Base-by-base conservation (phyloP, 1,140 invertebrate genomes). In the Penaeus chinensis region DNA sequence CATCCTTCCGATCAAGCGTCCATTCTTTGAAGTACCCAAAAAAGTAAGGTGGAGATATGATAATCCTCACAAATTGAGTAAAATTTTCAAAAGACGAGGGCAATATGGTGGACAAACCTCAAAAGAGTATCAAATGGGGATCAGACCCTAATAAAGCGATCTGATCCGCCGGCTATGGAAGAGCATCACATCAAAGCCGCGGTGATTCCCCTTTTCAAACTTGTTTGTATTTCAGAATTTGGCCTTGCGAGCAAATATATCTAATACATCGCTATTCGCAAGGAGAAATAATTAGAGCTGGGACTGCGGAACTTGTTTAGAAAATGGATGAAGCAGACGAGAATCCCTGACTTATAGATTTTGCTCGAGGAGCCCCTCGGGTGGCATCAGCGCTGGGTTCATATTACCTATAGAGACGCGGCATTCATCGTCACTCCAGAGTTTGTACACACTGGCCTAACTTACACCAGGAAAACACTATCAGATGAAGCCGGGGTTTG, bases 101-200 rank as follows among this genome's bases (percentile, higher is more conserved):
- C 85, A 86, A 86, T 86, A 86, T 86, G 85, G 85, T 69, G 85
- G 85, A 86, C 85, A 86, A 71, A 86, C 77, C 85, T 86, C 77
- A 86, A 86, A 86, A 86, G 85, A 86, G 85, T 86, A 86, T 86
- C 85, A 86, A 86, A 86, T 71, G 65, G 85, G 85, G 85, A 79
- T 86, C 77, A 86, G 78, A 81, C 85, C 63, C 79, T 86, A 86
- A 86, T 86, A 86, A 86, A 81, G 65, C 85, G 85, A 86, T 86
- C 85, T 86, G 78, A 86, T 86, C 85, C 85, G 54, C 76, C 61
- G 80, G 84, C 84, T 54, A 78, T 47, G 76, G 71, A 77, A 61
- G 84, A 85, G 61, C 84, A 85, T 85, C 74, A 85, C 84, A 85
- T 85, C 84, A 85, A 85, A 78, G 76, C 77, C 62, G 22, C 84